Base-by-base conservation (phyloP, 2,113 vertebrate genomes). In the Toxotes chatareus region DNA sequence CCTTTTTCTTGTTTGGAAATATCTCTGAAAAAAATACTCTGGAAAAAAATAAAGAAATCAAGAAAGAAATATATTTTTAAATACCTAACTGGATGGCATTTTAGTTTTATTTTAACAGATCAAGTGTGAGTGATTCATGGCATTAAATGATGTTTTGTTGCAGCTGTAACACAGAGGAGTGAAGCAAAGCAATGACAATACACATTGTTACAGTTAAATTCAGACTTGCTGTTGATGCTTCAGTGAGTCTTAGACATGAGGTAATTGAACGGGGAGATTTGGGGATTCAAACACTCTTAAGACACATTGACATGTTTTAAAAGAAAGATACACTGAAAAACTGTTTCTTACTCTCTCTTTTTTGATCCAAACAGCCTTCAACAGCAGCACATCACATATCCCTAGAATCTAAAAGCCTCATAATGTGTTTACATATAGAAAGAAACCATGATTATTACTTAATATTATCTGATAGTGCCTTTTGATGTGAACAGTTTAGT, bases 91-190 rank as follows among this genome's bases (percentile, higher is more conserved):
- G 12, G 10, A 9, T 59, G 59, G 17, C 31, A 65, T 81, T 44
- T 73, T 4, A 55, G 12, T 47, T 42, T 80, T 47, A 56, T 84
- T 79, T 59, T 14, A 64, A 49, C n/a, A 69, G 32, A 67, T 76
- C 4, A 4, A 4, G 21, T 46, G 5, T 72, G 47, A 86, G 21
- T 51, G 34, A 59, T 14, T 57, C 13, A 6, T 36, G 36, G 55
- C 47, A 2, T 46, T 60, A 61, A 57, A 57, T 59, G 5, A 7
- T 73, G 59, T 53, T 68, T 74, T 68, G 55, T 36, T 79, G 51
- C 40, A 44, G 59, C 10, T 44, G 53, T 14, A 32, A 66, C 8
- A 36, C 13, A 31, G 44, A 7, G 4, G 13, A 55, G 36, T 42
- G 49, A 5, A 51, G 21, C 8, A 19, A 71, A 67, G 9, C 6